Conservation (phyloP, 1,140 invertebrate genomes). For the Atopsyche davidsoni region DNA sequence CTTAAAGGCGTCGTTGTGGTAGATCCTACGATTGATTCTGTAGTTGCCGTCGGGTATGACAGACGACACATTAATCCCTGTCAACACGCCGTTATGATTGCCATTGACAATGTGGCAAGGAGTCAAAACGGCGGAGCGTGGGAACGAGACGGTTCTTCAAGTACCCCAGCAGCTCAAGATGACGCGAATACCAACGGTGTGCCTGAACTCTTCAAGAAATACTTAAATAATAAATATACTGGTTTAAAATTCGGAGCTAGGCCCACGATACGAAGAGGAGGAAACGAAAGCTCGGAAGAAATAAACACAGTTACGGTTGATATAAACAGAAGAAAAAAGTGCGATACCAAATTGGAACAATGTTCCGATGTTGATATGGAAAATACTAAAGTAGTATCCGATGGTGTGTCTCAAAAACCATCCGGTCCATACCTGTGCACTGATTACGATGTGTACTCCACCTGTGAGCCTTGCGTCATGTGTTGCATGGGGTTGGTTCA, state of each 20-base stretch:
- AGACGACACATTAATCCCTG: conserved; percentile 60
- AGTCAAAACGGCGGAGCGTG: conserved; percentile 77
- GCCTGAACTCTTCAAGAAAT: conserved; percentile 26
- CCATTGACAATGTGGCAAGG: conserved; percentile 76
- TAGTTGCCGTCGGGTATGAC: conserved; percentile 63
- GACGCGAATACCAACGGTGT: conserved; percentile 24
- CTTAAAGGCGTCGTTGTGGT: conserved; percentile 57
- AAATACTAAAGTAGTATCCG: no score
- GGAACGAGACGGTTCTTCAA: conserved; percentile 30
- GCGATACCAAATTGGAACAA: not conserved
- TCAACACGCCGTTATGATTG: conserved; percentile 80
- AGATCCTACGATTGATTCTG: conserved; percentile 55
- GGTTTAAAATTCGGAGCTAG: conserved; percentile 31
- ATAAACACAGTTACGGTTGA: conserved; percentile 36
- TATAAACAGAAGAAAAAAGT: conserved; percentile 29
- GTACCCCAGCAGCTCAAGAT: conserved; percentile 9
- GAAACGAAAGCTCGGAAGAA: conserved; percentile 33
- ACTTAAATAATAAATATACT: conserved; percentile 30
- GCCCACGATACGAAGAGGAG: conserved; percentile 12
- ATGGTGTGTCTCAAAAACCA: conserved; percentile 13
- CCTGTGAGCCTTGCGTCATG: conserved; percentile 85
- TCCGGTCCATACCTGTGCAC: conserved; percentile 80
- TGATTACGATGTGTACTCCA: conserved; percentile 78
- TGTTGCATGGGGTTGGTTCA: conserved; percentile 93
- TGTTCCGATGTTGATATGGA: not conserved